Conservation (phyloP, 2,888 invertebrate genomes). For the Stomorhina lunata region DNA sequence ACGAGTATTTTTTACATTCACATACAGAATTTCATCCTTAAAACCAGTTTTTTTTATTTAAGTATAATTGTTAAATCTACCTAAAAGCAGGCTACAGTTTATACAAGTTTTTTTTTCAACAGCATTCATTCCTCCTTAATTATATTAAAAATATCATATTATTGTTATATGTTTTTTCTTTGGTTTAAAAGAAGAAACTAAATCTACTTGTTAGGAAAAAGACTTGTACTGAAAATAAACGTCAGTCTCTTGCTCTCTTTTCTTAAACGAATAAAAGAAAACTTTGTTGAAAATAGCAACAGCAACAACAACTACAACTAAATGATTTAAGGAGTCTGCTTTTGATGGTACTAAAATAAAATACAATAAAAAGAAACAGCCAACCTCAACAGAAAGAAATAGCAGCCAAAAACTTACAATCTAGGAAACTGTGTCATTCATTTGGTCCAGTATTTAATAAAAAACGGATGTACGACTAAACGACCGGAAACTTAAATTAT, state of each 20-base stretch:
- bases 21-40: not conserved
- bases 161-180: not conserved
- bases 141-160: conserved; percentile 12
- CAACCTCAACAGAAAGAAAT: conserved; percentile 55
- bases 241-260: not conserved
- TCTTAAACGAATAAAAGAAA: not conserved
- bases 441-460: conserved; percentile 11
- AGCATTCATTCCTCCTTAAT: not conserved
- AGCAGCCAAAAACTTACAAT: conserved; percentile 48
- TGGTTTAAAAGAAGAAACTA: not conserved
- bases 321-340: not conserved
- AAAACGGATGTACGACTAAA: conserved; percentile 72
- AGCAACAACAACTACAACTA: conserved; percentile 10
- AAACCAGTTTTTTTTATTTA: conserved; percentile 21
- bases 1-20: not conserved
- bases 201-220: not conserved
- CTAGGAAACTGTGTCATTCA: conserved; percentile 76
- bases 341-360: not conserved
- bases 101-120: not conserved
- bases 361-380: conserved; percentile 7
- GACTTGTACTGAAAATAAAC: not conserved
- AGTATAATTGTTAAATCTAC: conserved; percentile 20
- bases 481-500: conserved; percentile 75
- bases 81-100: conserved; percentile 24
- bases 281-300: not conserved